These are phyloP conservation scores for Tenthredo livida DNA, from an alignment of 2,888 invertebrate species.

Conservation along the genomic window DNA sequence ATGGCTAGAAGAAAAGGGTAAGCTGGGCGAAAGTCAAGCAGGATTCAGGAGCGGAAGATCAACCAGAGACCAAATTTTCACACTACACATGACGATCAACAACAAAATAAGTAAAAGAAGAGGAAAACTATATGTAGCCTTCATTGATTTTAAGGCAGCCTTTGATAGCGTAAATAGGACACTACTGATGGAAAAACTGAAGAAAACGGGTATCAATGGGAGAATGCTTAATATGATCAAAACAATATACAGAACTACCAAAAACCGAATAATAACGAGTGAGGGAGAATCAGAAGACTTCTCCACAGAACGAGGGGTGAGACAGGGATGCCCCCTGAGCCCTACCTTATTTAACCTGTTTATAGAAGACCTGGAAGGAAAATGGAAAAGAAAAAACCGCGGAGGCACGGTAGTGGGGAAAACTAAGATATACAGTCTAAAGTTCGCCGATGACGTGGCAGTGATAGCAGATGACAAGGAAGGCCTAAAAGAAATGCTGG, in stretches of 20 bases:
- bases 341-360: slow-evolving; percentile 57
- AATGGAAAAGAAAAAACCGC: slow-evolving; percentile 49
- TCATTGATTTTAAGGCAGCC: slow-evolving; percentile 57
- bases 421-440: slow-evolving; percentile 48
- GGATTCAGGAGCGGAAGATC: slow-evolving; percentile 56
- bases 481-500: slow-evolving; percentile 52
- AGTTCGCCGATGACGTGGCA: slow-evolving; percentile 54
- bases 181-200: slow-evolving; percentile 56
- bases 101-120: slow-evolving; percentile 43
- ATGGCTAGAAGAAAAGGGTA: slow-evolving; percentile 55
- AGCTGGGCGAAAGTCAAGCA: slow-evolving; percentile 57
- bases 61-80: slow-evolving; percentile 57
- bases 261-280: slow-evolving; percentile 48
- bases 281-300: slow-evolving; percentile 55
- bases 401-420: slow-evolving; percentile 52
- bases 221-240: slow-evolving; percentile 55
- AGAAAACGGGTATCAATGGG: slow-evolving; percentile 53
- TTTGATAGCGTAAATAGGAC: slow-evolving; percentile 59
- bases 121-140: slow-evolving; percentile 54
- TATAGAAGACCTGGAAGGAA: slow-evolving; percentile 52
- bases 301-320: slow-evolving; percentile 54
- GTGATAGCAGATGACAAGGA: slow-evolving; percentile 33
- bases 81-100: slow-evolving; percentile 53
- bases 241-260: slow-evolving; percentile 53
- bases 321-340: slow-evolving; percentile 59